Conservation (phyloP, 1,140 invertebrate species). For the Paralvinella palmiformis region DNA sequence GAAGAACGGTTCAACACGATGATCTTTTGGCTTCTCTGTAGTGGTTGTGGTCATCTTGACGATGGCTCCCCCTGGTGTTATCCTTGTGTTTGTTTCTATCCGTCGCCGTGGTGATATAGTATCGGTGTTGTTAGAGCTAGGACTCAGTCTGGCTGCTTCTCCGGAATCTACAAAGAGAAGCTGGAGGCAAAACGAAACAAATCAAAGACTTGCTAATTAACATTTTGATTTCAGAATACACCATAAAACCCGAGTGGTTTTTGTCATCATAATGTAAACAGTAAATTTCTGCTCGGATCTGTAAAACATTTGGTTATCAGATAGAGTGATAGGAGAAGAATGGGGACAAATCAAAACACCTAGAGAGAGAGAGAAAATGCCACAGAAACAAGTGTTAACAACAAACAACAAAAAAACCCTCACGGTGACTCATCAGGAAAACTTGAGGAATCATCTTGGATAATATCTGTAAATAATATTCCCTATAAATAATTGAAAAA, state of each 20-base stretch:
- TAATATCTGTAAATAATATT: too few relatives aligned
- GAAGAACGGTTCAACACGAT: background rate
- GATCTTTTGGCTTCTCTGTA: slow-evolving; percentile 30
- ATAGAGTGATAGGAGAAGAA: too few relatives aligned
- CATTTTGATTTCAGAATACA: background rate
- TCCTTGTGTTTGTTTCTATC: slow-evolving; percentile 40
- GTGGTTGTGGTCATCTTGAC: slow-evolving; percentile 49
- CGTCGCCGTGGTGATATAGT: slow-evolving; percentile 28
- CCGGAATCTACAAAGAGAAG: slow-evolving; percentile 83
- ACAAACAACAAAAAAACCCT: too few relatives aligned
- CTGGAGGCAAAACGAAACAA: slow-evolving; percentile 52
- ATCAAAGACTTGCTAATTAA: slow-evolving; percentile 14
- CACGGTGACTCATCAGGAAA: too few relatives aligned
- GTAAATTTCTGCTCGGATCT: too few relatives aligned
- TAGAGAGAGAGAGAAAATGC: too few relatives aligned
- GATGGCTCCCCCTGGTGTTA: slow-evolving; percentile 44
- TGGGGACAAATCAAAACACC: too few relatives aligned
- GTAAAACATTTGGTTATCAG: too few relatives aligned
- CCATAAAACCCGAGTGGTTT: background rate
- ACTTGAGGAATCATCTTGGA: too few relatives aligned
- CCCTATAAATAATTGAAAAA: too few relatives aligned
- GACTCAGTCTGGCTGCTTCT: too few relatives aligned
- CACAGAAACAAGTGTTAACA: too few relatives aligned
- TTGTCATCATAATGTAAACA: background rate
- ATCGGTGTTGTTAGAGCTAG: slow-evolving; percentile 15